phyloP scores from a whole-genome alignment of 2,888 invertebrate species.

The Neoitamus cyanurus region DNA sequence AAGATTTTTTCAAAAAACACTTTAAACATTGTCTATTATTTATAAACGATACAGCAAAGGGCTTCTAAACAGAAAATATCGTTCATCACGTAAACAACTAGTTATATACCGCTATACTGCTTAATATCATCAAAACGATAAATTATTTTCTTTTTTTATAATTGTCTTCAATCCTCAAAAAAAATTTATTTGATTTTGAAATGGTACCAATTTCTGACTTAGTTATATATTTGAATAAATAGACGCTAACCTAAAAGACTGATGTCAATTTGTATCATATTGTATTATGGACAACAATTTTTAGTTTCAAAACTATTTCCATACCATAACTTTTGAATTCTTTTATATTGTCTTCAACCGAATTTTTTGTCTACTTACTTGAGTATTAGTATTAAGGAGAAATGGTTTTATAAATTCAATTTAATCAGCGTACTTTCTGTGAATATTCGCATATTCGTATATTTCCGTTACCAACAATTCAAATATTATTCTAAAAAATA shows the following conservation, averaged over 20 bases:
- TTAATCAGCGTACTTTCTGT: background rate
- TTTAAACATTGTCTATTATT: too few species aligned
- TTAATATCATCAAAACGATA: too few species aligned
- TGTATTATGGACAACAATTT: background rate
- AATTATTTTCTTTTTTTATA: too few species aligned
- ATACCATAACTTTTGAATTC: background rate
- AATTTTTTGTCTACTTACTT: background rate
- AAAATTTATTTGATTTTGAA: background rate
- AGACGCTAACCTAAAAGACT: slow-evolving; percentile 37
- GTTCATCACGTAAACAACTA: too few species aligned
- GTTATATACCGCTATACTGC: too few species aligned
- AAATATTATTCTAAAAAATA: background rate
- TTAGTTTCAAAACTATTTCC: background rate
- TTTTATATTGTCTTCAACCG: background rate
- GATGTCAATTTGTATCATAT: slow-evolving; percentile 20
- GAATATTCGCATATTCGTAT: background rate
- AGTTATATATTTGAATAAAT: slow-evolving; percentile 12
- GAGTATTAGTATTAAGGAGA: background rate
- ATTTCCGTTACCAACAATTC: background rate
- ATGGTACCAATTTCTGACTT: background rate
- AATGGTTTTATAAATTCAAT: background rate
- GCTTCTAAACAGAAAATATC: too few species aligned
- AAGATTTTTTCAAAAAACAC: too few species aligned
- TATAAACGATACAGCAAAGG: too few species aligned
- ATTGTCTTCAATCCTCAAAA: too few species aligned